These are phyloP conservation scores for Lathamus discolor DNA, from an alignment of 2,113 vertebrate genomes.

Conservation along the genomic window DNA sequence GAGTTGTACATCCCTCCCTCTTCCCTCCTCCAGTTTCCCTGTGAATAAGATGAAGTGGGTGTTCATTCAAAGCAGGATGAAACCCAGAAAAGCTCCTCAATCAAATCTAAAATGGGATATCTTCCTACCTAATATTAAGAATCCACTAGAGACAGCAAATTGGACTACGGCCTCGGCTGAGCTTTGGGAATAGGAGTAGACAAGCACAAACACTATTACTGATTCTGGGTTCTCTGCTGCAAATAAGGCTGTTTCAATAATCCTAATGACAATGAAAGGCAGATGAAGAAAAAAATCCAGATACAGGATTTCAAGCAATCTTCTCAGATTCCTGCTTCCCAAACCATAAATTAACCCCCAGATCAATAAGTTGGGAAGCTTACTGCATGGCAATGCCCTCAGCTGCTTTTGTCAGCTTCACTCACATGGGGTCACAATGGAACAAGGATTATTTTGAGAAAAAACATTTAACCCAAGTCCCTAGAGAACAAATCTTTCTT, in stretches of 20 bases:
- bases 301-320: slow-evolving; percentile 35
- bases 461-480: slow-evolving; percentile 30
- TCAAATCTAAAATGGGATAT: slow-evolving; percentile 2
- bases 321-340: slow-evolving; percentile 21
- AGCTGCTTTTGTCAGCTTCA: slow-evolving; percentile 24
- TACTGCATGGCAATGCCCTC: slow-evolving; percentile 18
- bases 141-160: background rate
- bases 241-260: slow-evolving; percentile 28
- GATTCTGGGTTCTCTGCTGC: background rate
- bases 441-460: slow-evolving; percentile 42
- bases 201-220: slow-evolving; percentile 13
- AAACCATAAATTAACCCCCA: slow-evolving; percentile 56
- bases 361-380: slow-evolving; percentile 40
- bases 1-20: background rate
- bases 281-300: slow-evolving; percentile 22
- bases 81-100: background rate
- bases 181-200: background rate
- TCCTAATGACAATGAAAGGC: slow-evolving; percentile 16
- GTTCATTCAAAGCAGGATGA: background rate
- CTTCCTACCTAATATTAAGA: background rate
- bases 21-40: background rate
- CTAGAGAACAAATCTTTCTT: background rate
- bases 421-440: background rate
- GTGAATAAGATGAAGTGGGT: background rate
- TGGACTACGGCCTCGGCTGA: background rate